Conservation (phyloP, 2,113 vertebrate genomes). For the Theristicus caerulescens region DNA sequence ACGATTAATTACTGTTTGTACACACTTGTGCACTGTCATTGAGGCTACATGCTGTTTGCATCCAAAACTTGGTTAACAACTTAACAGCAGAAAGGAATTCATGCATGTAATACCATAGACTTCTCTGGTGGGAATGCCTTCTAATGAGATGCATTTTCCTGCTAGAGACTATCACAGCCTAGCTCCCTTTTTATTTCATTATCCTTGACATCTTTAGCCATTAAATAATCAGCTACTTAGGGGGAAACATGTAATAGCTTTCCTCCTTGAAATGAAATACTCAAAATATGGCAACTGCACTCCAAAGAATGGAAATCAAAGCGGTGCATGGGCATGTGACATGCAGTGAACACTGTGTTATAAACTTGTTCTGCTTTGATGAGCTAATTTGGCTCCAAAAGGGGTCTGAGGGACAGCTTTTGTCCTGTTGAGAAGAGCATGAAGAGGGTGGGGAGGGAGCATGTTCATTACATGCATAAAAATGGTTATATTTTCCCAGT, state of each 20-base stretch:
- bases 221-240: conserved; percentile 48
- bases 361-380: conserved; percentile 54
- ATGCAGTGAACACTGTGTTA: conserved; percentile 20
- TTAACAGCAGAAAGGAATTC: conserved; percentile 28
- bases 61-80: conserved; percentile 37
- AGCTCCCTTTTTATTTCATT: conserved; percentile 48
- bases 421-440: conserved; percentile 36
- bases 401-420: conserved; percentile 14
- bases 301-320: conserved; percentile 44
- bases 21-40: conserved; percentile 11
- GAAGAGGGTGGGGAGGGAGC: background rate
- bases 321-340: conserved; percentile 10
- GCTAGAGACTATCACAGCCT: background rate
- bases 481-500: conserved; percentile 51
- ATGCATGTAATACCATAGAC: conserved; percentile 6
- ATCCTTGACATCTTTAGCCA: conserved; percentile 56
- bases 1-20: conserved; percentile 58
- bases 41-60: conserved; percentile 1
- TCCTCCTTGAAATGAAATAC: conserved; percentile 59
- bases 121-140: conserved; percentile 6
- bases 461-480: conserved; percentile 32
- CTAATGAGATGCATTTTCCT: conserved; percentile 36
- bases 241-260: conserved; percentile 47
- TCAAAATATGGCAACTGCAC: conserved; percentile 44
- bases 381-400: conserved; percentile 51